These are phyloP conservation scores for Sphyrna mokarran DNA, from an alignment of 2,113 vertebrate genomes.

Conservation along the genomic window DNA sequence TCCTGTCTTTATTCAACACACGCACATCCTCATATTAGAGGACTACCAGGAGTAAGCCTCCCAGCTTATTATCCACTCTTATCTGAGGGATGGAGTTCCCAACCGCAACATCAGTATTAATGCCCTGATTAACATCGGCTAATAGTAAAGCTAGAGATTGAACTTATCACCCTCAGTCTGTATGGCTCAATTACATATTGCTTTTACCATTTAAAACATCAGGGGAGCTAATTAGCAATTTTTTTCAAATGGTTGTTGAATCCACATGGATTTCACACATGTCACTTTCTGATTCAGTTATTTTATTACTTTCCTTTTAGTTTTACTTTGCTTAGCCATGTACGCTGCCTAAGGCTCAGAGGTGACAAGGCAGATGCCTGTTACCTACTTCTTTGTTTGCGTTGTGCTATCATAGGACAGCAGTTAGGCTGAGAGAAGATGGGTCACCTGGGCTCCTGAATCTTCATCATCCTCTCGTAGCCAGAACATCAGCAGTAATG, in stretches of 20 bases:
- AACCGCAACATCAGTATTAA: background rate
- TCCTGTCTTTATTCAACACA: background rate
- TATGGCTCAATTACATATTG: background rate
- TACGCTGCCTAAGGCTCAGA: background rate
- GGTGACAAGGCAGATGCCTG: background rate
- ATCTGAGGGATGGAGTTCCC: background rate
- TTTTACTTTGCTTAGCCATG: background rate
- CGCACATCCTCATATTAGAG: background rate
- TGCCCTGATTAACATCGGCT: background rate
- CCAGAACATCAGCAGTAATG: background rate
- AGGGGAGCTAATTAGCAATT: background rate
- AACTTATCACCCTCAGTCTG: background rate
- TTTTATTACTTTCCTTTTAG: background rate
- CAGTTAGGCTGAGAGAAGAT: background rate
- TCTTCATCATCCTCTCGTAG: background rate
- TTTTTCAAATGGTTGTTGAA: background rate
- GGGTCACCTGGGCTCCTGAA: background rate
- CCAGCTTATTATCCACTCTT: background rate
- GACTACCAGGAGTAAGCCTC: background rate
- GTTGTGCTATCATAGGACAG: background rate
- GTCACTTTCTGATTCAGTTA: background rate
- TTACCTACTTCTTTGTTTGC: background rate
- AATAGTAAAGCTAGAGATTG: background rate
- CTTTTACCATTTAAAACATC: background rate
- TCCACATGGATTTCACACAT: background rate